Evolutionary conservation across 2,888 invertebrate genomes (phyloP), one percentile per base, ranked within the genome.

Genomic region (Caenorhabditis sp.): DNA sequence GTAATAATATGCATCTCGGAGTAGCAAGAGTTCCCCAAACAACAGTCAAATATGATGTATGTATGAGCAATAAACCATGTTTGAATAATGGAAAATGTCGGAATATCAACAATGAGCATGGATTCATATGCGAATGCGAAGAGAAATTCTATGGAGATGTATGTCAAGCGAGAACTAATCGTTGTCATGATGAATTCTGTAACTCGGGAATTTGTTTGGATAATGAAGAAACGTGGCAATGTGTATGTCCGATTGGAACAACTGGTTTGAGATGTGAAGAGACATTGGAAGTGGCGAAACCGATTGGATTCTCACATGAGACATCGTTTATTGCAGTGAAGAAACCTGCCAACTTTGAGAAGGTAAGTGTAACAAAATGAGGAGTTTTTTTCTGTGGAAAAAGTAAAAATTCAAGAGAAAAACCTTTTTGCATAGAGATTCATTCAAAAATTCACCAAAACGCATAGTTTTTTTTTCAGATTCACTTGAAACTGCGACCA

Each of bases 51-150:
- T 77, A 71, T 50, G 76, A 80, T 43, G 70, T 73, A 10, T 80
- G 80, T 61, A 50, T 53, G 4, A 60, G 50, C 8, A 20, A 58
- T 1, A 31, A 59, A 3, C 76, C 77, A 0, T 84, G 84, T 27
- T 68, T 78, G 38, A 84, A 84, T 63, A 75, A 68, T 10, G 84
- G 74, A 7, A 59, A 61, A 31, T 84, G 84, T 56, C 25, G 79
- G 7, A 77, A 79, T 12, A 66, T 82, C 1, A 78, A 84, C 59
- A 80, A 65, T 60, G 43, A 61, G 17, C 70, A 78, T 49, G 85
- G 85, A 1, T 85, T 72, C 67, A 70, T 66, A 25, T 85, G 84
- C 60, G 76, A 82, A 27, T 85, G 84, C 57, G 26, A 56, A 14
- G 49, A 62, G 4, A 71, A 75, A 17, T 85, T 74, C 60, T 63